phyloP scores from a whole-genome alignment of 2,888 invertebrate genomes.

The Cordilura impudica region DNA sequence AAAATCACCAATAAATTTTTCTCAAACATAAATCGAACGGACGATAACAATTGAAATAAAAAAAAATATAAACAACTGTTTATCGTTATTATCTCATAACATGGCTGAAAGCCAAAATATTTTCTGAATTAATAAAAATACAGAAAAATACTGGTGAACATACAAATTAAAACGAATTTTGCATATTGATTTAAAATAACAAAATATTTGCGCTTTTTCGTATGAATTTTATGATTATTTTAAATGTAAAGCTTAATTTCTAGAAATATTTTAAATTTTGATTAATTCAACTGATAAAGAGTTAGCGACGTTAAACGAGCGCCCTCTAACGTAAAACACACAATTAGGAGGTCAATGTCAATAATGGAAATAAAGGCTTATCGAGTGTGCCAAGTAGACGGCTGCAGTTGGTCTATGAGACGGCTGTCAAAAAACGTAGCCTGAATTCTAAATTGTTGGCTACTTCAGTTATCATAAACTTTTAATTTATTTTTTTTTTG shows the following conservation, averaged over 20 bases:
- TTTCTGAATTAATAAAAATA: too few relatives aligned
- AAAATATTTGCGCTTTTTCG: neutral
- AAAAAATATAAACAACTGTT: conserved; percentile 35
- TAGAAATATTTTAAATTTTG: too few relatives aligned
- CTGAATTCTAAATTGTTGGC: conserved; percentile 57
- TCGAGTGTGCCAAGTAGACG: neutral
- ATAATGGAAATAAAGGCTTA: conserved; percentile 45
- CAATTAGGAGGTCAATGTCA: conserved; percentile 62
- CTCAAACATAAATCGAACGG: conserved; percentile 4
- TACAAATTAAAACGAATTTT: neutral
- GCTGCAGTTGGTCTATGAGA: conserved; percentile 14
- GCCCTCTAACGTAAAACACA: conserved; percentile 50
- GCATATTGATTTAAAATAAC: conserved; percentile 34
- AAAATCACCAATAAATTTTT: conserved; percentile 21
- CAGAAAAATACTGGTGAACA: neutral
- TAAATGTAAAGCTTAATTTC: neutral
- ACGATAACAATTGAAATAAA: neutral
- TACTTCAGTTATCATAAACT: conserved; percentile 17
- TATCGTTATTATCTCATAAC: conserved; percentile 40
- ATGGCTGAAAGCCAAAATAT: conserved; percentile 55
- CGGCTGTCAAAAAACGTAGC: conserved; percentile 44
- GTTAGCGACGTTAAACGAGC: conserved; percentile 18
- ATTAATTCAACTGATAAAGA: neutral
- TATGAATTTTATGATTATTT: neutral
- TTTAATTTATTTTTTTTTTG: neutral